Conservation (phyloP, 2,797 vertebrate species). For the Antrozous pallidus region DNA sequence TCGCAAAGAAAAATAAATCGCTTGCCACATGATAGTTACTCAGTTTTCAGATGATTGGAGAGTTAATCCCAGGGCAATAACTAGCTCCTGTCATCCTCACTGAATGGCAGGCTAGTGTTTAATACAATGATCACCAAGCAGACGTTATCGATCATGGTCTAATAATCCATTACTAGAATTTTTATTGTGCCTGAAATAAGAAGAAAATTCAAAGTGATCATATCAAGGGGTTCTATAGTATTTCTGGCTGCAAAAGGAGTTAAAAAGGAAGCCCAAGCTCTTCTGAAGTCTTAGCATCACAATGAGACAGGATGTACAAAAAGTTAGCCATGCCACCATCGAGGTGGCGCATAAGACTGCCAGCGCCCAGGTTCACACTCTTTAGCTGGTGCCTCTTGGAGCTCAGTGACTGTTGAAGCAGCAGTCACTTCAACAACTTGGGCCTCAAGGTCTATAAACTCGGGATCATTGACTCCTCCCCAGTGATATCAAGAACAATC, state of each 20-base stretch:
- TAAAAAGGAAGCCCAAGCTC: background rate
- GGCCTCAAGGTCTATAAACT: background rate
- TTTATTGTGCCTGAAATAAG: background rate
- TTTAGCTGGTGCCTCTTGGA: background rate
- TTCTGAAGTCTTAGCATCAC: background rate
- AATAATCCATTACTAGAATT: background rate
- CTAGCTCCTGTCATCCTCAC: background rate
- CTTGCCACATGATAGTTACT: slow-evolving; percentile 37
- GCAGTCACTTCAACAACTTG: background rate
- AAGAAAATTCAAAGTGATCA: background rate
- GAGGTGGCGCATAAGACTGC: fast-evolving
- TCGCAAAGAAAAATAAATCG: slow-evolving; percentile 42
- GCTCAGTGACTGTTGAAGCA: background rate
- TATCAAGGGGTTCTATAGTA: background rate
- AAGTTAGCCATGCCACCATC: background rate
- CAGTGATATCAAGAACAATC: background rate
- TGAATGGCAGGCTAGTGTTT: background rate
- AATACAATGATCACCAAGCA: background rate
- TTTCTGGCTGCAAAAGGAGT: background rate
- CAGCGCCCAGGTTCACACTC: background rate
- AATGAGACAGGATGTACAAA: background rate
- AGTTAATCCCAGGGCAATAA: background rate
- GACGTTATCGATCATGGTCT: background rate
- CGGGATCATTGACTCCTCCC: background rate
- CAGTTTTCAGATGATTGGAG: slow-evolving; percentile 39